Evolutionary conservation across 2,797 vertebrate species (phyloP), one percentile per base, ranked within the genome.

Genomic region (Sebastolobus alascanus): DNA sequence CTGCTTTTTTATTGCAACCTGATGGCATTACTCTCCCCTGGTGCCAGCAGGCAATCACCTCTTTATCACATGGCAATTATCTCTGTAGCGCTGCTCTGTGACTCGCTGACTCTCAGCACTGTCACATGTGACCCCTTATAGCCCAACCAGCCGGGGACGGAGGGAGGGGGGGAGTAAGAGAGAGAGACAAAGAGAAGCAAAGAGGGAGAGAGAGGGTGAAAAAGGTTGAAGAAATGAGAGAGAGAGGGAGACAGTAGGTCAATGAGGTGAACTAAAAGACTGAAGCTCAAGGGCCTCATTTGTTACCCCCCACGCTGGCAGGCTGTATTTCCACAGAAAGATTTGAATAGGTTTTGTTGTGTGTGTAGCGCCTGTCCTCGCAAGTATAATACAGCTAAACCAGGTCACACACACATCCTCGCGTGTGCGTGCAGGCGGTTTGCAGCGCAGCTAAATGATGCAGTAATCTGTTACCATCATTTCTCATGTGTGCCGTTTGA

Each of bases 51-150:
- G 94, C 95, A 96, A 96, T 96, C 96, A 95, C 94, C 95, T 96
- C 95, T 96, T 96, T 96, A 96, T 96, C 96, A 96, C 95, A 95
- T 95, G 94, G 94, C 95, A 96, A 96, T 96, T 96, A 96, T 96
- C 95, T 92, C 84, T 89, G 92, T 92, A 95, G 95, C 92, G 83
- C 90, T 92, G 93, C 93, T 95, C 91, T 89, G 93, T 92, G 95
- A 93, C 95, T 94, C 84, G 81, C 83, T 67, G 88, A 90, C 93
- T 94, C 93, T 90, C 90, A 85, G 87, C 87, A 88, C 92, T 87
- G 92, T 94, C 93, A 95, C 94, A 94, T 89, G 93, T 95, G 92
- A 94, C 93, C 94, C 89, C 93, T 90, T 89, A 82, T 83, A 91
- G 92, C 76, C 89, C 80, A 86, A 82, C 89, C 88, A 75, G 84